Conservation (phyloP, 2,797 vertebrate genomes). For the Cirrhinus molitorella region DNA sequence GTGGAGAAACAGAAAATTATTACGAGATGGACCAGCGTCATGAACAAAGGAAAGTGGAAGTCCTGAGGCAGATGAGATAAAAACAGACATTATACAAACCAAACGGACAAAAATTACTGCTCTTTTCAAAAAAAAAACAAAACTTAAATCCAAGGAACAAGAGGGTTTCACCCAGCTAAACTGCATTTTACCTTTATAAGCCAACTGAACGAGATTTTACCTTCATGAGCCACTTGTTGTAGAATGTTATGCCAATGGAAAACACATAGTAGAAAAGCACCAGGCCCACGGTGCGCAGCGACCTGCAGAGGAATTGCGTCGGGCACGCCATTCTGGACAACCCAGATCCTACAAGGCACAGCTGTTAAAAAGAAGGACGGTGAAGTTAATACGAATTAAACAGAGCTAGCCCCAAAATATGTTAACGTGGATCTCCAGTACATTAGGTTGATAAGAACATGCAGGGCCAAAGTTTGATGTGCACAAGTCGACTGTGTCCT, state of each 20-base stretch:
- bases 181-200: slow-evolving; percentile 84
- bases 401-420: neutral
- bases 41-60: slow-evolving; percentile 92
- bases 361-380: neutral
- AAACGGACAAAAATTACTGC: neutral
- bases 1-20: slow-evolving; percentile 87
- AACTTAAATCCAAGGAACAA: neutral
- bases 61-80: slow-evolving; percentile 71
- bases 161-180: neutral
- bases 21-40: slow-evolving; percentile 89
- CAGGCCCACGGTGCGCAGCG: slow-evolving; percentile 79
- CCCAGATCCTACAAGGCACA: neutral
- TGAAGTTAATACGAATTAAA: neutral
- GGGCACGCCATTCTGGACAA: slow-evolving; percentile 72
- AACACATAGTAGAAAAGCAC: slow-evolving; percentile 90
- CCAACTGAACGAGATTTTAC: slow-evolving; percentile 88
- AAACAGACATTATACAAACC: neutral
- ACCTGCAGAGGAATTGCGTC: slow-evolving; percentile 78
- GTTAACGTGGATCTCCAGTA: neutral
- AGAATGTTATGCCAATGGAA: slow-evolving; percentile 96
- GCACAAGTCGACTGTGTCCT: neutral
- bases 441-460: slow-evolving; percentile 1
- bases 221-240: slow-evolving; percentile 96
- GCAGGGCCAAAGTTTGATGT: neutral
- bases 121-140: neutral